Conservation (phyloP, 1,140 invertebrate genomes). For the Trachymyrmex septentrionalis region DNA sequence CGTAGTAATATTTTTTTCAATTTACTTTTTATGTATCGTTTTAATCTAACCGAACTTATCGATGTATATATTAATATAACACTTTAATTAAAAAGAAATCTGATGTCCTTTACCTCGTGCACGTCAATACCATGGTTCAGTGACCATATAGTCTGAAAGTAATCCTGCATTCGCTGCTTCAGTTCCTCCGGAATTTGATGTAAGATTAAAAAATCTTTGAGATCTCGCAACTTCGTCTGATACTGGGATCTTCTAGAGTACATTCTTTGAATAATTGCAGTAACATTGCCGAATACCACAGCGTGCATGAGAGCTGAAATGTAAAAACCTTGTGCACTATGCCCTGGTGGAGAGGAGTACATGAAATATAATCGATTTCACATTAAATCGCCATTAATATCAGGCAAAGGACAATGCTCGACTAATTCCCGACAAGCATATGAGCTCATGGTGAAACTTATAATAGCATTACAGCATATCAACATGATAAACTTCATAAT, state of each 20-base stretch:
- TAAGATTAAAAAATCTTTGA: conserved; percentile 98
- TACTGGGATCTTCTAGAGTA: conserved; percentile 98
- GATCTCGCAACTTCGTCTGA: conserved; percentile 97
- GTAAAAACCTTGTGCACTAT: conserved; percentile 59
- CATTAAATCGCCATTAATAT: neutral
- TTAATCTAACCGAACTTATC: neutral
- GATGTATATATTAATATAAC: neutral
- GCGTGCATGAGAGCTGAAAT: conserved; percentile 97
- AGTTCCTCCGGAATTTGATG: conserved; percentile 98
- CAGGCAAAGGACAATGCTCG: neutral
- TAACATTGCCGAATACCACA: conserved; percentile 99
- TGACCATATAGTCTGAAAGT: conserved; percentile 99
- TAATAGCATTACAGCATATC: too few species aligned
- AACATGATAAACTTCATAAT: conserved; percentile 26
- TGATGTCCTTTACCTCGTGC: conserved; percentile 91
- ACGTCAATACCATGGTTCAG: conserved; percentile 99
- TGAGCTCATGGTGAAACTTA: conserved; percentile 15
- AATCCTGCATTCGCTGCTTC: conserved; percentile 98
- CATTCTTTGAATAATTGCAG: conserved; percentile 99
- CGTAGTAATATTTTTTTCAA: neutral
- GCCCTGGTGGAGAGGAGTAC: neutral
- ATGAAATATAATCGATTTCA: conserved; percentile 14
- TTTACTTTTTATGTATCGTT: neutral
- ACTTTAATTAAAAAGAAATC: conserved; percentile 5
- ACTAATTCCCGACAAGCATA: conserved; percentile 13